Conservation (phyloP, 1,140 invertebrate genomes). For the Diabrotica virgifera region DNA sequence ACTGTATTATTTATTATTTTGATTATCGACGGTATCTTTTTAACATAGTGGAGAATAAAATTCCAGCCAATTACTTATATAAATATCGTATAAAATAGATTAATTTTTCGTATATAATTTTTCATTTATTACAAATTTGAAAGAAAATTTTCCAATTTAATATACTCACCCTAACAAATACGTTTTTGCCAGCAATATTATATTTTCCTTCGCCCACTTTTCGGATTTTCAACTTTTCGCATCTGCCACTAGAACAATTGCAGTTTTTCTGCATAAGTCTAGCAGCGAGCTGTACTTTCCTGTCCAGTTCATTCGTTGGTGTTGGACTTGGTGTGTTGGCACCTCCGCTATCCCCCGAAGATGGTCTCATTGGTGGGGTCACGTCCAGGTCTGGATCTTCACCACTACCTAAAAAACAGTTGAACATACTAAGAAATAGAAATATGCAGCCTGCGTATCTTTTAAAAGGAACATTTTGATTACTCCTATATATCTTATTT, state of each 20-base stretch:
- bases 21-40: no score
- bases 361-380: constrained; percentile 24
- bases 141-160: neutral
- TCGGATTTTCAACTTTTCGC: constrained; percentile 69
- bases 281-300: constrained; percentile 68
- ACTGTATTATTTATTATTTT: no score
- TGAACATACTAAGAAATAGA: no score
- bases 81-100: neutral
- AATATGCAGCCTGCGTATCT: no score
- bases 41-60: no score
- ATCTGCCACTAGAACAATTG: constrained; percentile 66
- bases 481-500: no score
- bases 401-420: constrained; percentile 47
- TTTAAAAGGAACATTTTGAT: no score
- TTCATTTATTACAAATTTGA: no score
- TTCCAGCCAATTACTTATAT: neutral
- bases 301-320: constrained; percentile 59
- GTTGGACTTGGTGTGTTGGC: constrained; percentile 30
- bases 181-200: constrained; percentile 75
- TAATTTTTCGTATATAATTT: neutral
- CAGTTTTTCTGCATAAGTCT: constrained; percentile 66
- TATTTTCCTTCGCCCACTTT: constrained; percentile 80
- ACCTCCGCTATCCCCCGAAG: constrained; percentile 50
- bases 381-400: constrained; percentile 54
- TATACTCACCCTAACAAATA: constrained; percentile 67